These are phyloP conservation scores for Nysson spinosus DNA, from an alignment of 2,888 invertebrate genomes.

Conservation along the genomic window DNA sequence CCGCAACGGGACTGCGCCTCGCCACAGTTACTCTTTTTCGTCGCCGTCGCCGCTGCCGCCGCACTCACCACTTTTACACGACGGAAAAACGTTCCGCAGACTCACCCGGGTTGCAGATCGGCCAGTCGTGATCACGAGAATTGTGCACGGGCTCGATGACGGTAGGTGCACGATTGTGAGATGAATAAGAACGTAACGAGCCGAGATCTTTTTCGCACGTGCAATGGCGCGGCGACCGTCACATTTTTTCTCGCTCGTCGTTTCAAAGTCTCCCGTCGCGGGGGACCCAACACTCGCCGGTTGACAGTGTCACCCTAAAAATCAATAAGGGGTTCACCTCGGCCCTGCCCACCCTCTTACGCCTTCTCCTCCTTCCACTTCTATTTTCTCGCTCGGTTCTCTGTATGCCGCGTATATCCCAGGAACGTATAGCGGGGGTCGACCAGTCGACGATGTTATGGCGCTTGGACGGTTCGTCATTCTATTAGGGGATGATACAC, in stretches of 20 bases:
- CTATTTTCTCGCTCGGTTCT: conserved; percentile 68
- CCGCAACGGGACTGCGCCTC: conserved; percentile 65
- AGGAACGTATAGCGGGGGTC: conserved; percentile 62
- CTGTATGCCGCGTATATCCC: conserved; percentile 41
- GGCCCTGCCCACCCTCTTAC: conserved; percentile 72
- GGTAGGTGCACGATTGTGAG: background rate
- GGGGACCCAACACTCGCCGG: conserved; percentile 79
- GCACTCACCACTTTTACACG: conserved; percentile 68
- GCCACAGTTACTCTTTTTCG: conserved; percentile 65
- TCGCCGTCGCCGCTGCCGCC: conserved; percentile 45
- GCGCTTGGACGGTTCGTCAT: conserved; percentile 66
- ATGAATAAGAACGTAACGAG: background rate
- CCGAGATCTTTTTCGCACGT: conserved; percentile 19
- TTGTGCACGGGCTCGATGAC: background rate
- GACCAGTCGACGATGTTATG: conserved; percentile 59
- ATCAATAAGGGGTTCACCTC: conserved; percentile 81
- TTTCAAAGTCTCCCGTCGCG: conserved; percentile 78
- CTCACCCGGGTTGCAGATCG: conserved; percentile 15
- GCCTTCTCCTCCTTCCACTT: conserved; percentile 66
- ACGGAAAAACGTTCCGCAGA: conserved; percentile 38
- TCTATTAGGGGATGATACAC: conserved; percentile 67
- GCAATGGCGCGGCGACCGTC: conserved; percentile 58
- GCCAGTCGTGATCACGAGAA: background rate
- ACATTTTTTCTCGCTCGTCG: conserved; percentile 77
- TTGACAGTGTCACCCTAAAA: conserved; percentile 84